Evolutionary conservation across 2,113 vertebrate genomes (phyloP), one percentile per base, ranked within the genome.

Genomic region (Camelus bactrianus): DNA sequence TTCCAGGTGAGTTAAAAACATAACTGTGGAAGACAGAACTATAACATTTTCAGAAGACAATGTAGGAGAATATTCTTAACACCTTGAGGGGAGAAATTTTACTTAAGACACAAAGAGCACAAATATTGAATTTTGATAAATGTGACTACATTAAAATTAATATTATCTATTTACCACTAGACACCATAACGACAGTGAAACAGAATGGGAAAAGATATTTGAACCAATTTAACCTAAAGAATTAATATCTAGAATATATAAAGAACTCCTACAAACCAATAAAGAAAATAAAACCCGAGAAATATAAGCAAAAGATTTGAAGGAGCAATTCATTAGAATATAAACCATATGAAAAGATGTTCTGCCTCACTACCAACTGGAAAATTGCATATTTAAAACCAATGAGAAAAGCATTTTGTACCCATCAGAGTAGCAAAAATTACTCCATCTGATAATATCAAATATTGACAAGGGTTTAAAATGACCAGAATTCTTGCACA

Each of bases 331-430:
- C 80, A 83, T 42, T 48, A 92, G 48, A 75, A 73, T 54, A 79
- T 20, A 87, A 91, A 77, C 6, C 19, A 35, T n/a, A 54, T 14
- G n/a, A 92, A 95, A 85, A 80, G 12, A 93, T 85, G 65, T 82
- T 95, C 62, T 96, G 48, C 10, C 28, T 91, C 46, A 83, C 64
- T 87, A 69, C 16, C 73, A 76, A 28, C 32, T 80, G 26, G 52
- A 69, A 95, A 92, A 77, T 11, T 70, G 5, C 13, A 69, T 83
- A 69, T 65, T 93, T 91, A 80, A 97, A 90, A 22, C 35, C 92
- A 97, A 84, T 93, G 56, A 88, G 52, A 93, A 91, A 91, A 91
- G 28, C 26, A 58, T 35, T 30, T 81, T 30, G 76, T n/a, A 62
- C 26, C n/a, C 60, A 92, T 11, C 50, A 72, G 19, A 73, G 62